A percentile compares a stretch with the other conserved stretches of the same genome.
Evolutionary conservation across 92 coral and sea anemone species (phyloP).

Genomic region (Galaxea fascicularis): DNA sequence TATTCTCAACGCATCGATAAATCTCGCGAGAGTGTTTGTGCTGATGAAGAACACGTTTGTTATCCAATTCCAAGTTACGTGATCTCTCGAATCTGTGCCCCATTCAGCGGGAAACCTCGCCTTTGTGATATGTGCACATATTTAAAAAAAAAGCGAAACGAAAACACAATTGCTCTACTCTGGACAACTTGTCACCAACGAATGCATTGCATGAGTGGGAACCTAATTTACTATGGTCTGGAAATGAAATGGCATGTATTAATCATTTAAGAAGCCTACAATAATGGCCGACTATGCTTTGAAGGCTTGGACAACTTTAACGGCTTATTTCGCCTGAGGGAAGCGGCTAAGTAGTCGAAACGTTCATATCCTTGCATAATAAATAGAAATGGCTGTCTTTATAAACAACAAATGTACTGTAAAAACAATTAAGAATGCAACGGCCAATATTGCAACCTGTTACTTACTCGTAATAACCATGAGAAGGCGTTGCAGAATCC

Average conservation of each 20-base stretch:
- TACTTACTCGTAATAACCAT: not conserved
- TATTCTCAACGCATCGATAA: not conserved
- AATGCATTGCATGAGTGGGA: conserved; percentile 14
- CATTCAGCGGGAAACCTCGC: conserved; percentile 49
- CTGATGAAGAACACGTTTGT: not conserved
- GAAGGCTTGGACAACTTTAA: not conserved
- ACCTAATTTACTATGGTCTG: not conserved
- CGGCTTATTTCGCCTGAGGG: not conserved
- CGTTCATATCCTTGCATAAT: no score
- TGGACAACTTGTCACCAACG: not conserved
- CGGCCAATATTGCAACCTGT: not conserved
- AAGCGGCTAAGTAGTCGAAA: conserved; percentile 1
- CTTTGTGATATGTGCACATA: conserved; percentile 22
- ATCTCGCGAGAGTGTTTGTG: not conserved
- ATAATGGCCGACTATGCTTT: not conserved
- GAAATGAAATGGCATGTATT: not conserved
- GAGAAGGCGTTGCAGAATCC: not conserved
- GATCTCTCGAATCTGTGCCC: conserved; percentile 19
- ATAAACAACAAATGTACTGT: not conserved
- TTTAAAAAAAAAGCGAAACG: not conserved
- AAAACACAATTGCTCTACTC: conserved; percentile 14
- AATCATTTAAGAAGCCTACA: not conserved
- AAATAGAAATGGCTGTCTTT: not conserved
- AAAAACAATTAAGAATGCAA: not conserved
- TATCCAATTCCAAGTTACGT: conserved; percentile 5